A percentile compares a stretch with the other conserved stretches of the same genome.
Evolutionary conservation across 1,140 invertebrate species (phyloP).

Genomic region (Drosophila azteca): DNA sequence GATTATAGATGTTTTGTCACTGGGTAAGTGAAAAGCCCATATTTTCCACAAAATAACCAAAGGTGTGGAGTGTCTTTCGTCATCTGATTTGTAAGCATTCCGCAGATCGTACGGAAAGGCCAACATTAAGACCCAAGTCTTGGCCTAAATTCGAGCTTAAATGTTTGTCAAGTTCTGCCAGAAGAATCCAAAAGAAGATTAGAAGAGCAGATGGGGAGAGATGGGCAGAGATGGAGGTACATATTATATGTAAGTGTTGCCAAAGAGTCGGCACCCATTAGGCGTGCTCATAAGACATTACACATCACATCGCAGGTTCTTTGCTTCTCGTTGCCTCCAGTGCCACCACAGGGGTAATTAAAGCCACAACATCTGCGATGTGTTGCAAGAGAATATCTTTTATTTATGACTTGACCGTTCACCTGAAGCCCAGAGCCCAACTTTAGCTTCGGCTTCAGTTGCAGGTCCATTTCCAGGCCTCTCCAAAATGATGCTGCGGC

Average conservation of each 20-base stretch:
- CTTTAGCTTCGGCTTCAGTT: not conserved
- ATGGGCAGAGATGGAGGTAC: not conserved
- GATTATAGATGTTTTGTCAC: too few relatives aligned
- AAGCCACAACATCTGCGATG: constrained; percentile 70
- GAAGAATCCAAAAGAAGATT: not conserved
- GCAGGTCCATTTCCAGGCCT: constrained; percentile 16
- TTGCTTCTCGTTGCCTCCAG: not conserved
- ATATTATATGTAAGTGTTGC: constrained; percentile 17
- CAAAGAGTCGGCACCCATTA: constrained; percentile 6
- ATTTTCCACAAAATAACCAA: too few relatives aligned
- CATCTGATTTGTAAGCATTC: too few relatives aligned
- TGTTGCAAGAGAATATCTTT: constrained; percentile 53
- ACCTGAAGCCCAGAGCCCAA: constrained; percentile 19
- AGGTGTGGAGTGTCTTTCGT: too few relatives aligned
- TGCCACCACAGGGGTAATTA: constrained; percentile 59
- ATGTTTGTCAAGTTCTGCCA: constrained; percentile 13
- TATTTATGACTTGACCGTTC: constrained; percentile 77
- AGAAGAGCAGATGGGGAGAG: not conserved
- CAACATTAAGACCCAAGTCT: too few relatives aligned
- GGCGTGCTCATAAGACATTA: constrained; percentile 9
- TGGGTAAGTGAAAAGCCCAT: too few relatives aligned
- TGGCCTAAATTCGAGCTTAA: constrained; percentile 39
- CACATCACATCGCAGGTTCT: not conserved
- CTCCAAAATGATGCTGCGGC: constrained; percentile 9
- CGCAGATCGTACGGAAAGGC: too few relatives aligned